Evolutionary conservation across 2,888 invertebrate genomes (phyloP).

Genomic region (Cosmia pyralina): DNA sequence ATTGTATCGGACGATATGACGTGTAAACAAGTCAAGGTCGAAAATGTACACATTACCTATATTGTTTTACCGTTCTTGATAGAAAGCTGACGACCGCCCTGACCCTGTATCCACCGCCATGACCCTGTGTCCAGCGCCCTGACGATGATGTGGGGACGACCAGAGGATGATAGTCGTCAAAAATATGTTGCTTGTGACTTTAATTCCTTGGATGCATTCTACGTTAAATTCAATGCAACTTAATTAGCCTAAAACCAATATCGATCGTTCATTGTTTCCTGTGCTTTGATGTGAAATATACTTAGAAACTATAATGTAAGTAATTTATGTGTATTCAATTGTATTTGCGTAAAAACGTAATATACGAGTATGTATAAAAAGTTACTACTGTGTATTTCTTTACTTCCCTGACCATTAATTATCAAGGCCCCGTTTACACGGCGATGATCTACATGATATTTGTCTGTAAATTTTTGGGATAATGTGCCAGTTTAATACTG

Average conservation of each 20-base stretch:
- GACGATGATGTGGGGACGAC: neutral
- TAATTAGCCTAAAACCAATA: neutral
- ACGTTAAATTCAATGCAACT: neutral
- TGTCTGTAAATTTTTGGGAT: neutral
- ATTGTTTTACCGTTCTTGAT: neutral
- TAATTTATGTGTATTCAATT: neutral
- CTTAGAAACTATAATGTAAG: neutral
- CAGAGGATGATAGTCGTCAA: neutral
- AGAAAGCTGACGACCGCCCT: neutral
- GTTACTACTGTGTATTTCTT: neutral
- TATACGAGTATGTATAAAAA: neutral
- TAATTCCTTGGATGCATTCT: neutral
- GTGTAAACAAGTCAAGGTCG: neutral
- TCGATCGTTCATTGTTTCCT: neutral
- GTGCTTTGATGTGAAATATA: neutral
- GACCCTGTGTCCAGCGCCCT: neutral
- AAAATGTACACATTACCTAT: neutral
- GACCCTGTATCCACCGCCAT: neutral
- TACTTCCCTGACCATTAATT: neutral
- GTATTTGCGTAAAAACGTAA: neutral
- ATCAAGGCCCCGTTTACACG: neutral
- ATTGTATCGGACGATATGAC: neutral
- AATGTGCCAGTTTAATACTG: neutral
- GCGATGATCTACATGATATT: neutral
- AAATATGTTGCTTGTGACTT: neutral